Conservation (phyloP, 1,140 invertebrate species). For the Lethrus apterus region DNA sequence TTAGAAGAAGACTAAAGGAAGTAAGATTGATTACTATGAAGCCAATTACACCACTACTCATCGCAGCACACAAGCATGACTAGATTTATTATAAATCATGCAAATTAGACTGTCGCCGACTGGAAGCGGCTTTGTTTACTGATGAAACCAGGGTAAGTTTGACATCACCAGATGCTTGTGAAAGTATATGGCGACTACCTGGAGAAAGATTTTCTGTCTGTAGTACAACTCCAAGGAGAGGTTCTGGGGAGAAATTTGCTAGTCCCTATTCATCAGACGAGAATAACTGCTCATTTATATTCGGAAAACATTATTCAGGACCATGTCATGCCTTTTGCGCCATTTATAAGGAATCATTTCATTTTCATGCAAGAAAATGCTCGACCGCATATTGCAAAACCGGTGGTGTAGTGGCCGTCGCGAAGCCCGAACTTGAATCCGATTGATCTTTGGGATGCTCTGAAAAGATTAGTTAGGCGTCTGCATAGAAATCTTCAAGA, state of each 20-base stretch:
- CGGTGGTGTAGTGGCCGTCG: too few relatives aligned
- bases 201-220: background rate
- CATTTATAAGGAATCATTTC: conserved; percentile 21
- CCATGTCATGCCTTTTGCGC: conserved; percentile 22
- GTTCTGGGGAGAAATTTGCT: too few relatives aligned
- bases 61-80: too few relatives aligned
- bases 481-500: too few relatives aligned
- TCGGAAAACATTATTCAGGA: conserved; percentile 1
- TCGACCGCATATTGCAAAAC: too few relatives aligned
- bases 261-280: background rate
- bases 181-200: background rate
- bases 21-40: too few relatives aligned
- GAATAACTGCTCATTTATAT: background rate
- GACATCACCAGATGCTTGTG: background rate
- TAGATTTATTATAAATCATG: too few relatives aligned
- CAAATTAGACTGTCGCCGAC: background rate
- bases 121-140: conserved; percentile 6
- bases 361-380: conserved; percentile 27
- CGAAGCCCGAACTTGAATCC: too few relatives aligned
- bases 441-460: too few relatives aligned
- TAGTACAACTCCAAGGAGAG: too few relatives aligned
- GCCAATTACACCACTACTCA: too few relatives aligned
- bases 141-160: conserved; percentile 3
- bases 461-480: too few relatives aligned
- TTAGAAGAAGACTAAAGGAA: conserved; percentile 1